Percentiles rank a stretch among this genome's conserved stretches.
Evolutionary conservation across 2,888 invertebrate genomes (phyloP).

Genomic region (Chesias legatella): DNA sequence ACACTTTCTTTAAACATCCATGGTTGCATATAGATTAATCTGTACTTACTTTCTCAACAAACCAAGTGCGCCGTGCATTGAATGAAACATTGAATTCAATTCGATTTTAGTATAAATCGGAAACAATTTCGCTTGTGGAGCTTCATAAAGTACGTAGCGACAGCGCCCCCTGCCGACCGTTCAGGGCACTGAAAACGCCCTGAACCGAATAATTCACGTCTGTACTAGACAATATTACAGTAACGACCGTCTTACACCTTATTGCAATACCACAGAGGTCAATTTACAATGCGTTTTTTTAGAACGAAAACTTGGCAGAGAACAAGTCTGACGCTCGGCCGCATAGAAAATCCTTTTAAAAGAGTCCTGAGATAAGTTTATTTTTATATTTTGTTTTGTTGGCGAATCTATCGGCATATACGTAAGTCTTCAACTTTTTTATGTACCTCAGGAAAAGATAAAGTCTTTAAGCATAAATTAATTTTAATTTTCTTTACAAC

Average conservation of each 20-base stretch:
- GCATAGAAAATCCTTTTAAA: conserved; percentile 33
- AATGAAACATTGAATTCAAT: conserved; percentile 50
- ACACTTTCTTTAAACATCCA: too few species aligned
- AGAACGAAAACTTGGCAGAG: conserved; percentile 17
- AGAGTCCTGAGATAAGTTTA: conserved; percentile 24
- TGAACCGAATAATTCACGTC: conserved; percentile 59
- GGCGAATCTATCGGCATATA: not conserved
- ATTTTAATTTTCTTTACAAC: too few species aligned
- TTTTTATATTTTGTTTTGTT: not conserved
- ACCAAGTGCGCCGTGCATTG: conserved; percentile 18
- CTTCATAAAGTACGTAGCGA: conserved; percentile 53
- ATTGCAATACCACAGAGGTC: conserved; percentile 4
- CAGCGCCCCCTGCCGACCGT: conserved; percentile 40
- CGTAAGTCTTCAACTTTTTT: too few species aligned
- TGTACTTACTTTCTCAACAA: not conserved
- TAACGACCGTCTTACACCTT: conserved; percentile 21
- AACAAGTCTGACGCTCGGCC: conserved; percentile 22
- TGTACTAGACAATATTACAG: conserved; percentile 32
- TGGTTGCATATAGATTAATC: too few species aligned
- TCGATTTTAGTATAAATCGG: conserved; percentile 46
- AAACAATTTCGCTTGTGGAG: conserved; percentile 46
- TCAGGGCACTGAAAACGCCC: conserved; percentile 41
- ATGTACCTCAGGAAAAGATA: too few species aligned
- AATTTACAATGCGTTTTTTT: conserved; percentile 15
- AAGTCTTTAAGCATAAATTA: too few species aligned